phyloP scores from a whole-genome alignment of 1,140 invertebrate genomes.

The Drosophila tropicalis region DNA sequence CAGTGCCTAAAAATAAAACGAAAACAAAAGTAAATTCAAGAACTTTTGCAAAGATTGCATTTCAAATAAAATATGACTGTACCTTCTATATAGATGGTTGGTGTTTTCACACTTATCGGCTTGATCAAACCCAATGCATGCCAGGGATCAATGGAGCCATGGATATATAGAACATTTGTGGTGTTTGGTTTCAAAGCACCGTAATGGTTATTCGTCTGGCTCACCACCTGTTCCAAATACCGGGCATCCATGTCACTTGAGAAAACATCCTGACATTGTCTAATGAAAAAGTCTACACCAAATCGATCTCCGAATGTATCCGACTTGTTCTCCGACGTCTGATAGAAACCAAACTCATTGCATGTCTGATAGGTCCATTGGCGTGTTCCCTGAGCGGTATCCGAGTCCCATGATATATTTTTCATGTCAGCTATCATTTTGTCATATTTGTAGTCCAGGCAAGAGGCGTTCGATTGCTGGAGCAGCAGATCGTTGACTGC shows the following conservation, averaged over 20 bases:
- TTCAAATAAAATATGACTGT: slow-evolving; percentile 7
- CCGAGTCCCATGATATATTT: slow-evolving; percentile 88
- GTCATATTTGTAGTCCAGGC: slow-evolving; percentile 92
- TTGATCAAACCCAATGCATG: slow-evolving; percentile 91
- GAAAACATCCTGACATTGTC: slow-evolving; percentile 94
- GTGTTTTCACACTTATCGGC: slow-evolving; percentile 83
- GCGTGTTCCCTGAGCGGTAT: slow-evolving; percentile 87
- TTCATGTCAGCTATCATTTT: slow-evolving; percentile 90
- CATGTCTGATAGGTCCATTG: slow-evolving; percentile 98
- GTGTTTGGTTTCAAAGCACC: slow-evolving; percentile 89
- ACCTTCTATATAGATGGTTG: slow-evolving; percentile 90
- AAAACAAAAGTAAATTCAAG: neutral
- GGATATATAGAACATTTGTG: slow-evolving; percentile 92
- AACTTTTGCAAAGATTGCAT: neutral
- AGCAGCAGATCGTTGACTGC: slow-evolving; percentile 89
- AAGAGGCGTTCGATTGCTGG: slow-evolving; percentile 88
- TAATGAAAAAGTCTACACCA: slow-evolving; percentile 90
- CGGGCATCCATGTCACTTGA: slow-evolving; percentile 84
- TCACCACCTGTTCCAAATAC: slow-evolving; percentile 84
- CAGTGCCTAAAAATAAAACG: slow-evolving; percentile 86
- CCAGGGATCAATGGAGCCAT: slow-evolving; percentile 97
- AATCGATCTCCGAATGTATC: slow-evolving; percentile 92
- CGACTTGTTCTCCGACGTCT: slow-evolving; percentile 90
- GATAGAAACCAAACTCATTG: slow-evolving; percentile 97
- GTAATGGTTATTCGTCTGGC: slow-evolving; percentile 91